These are phyloP conservation scores for Parotocinclus haroldoi DNA, from an alignment of 2,797 vertebrate species.

Conservation along the genomic window DNA sequence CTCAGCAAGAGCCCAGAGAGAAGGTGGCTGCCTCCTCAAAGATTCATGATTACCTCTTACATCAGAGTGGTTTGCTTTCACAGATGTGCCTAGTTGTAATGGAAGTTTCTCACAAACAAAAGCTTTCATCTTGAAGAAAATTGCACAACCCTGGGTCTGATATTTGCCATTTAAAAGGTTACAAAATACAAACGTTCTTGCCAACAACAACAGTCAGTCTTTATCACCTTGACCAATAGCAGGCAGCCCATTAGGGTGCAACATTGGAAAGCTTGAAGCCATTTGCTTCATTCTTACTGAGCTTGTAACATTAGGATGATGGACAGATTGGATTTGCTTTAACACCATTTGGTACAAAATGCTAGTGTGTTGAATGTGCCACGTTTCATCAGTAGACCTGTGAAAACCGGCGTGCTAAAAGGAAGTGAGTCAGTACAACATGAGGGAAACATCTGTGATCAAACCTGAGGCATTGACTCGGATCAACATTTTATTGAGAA, in stretches of 20 bases:
- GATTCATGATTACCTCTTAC: slow-evolving; percentile 48
- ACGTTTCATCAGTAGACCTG: slow-evolving; percentile 38
- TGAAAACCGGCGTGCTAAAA: slow-evolving; percentile 15
- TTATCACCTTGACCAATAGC: slow-evolving; percentile 54
- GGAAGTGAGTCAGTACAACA: slow-evolving; percentile 30
- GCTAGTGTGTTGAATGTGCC: slow-evolving; percentile 40
- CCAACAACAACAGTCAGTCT: slow-evolving; percentile 50
- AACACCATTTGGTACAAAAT: slow-evolving; percentile 66
- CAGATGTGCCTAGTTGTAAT: slow-evolving; percentile 48
- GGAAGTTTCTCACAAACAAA: slow-evolving; percentile 53
- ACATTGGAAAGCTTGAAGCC: slow-evolving; percentile 38
- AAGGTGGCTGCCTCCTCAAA: slow-evolving; percentile 48
- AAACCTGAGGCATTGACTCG: background rate
- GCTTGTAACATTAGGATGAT: slow-evolving; percentile 42
- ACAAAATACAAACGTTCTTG: slow-evolving; percentile 45
- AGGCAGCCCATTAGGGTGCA: slow-evolving; percentile 50
- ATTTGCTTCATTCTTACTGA: slow-evolving; percentile 54
- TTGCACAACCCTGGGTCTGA: slow-evolving; percentile 43
- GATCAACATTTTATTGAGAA: background rate
- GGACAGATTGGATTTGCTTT: slow-evolving; percentile 30
- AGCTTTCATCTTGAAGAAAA: slow-evolving; percentile 39
- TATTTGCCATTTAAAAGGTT: slow-evolving; percentile 53
- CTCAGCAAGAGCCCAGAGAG: slow-evolving; percentile 52
- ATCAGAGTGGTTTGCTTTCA: slow-evolving; percentile 50
- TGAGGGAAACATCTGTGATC: slow-evolving; percentile 36